These are phyloP conservation scores for Hymenochirus boettgeri DNA, from an alignment of 2,113 vertebrate species.

Conservation along the genomic window DNA sequence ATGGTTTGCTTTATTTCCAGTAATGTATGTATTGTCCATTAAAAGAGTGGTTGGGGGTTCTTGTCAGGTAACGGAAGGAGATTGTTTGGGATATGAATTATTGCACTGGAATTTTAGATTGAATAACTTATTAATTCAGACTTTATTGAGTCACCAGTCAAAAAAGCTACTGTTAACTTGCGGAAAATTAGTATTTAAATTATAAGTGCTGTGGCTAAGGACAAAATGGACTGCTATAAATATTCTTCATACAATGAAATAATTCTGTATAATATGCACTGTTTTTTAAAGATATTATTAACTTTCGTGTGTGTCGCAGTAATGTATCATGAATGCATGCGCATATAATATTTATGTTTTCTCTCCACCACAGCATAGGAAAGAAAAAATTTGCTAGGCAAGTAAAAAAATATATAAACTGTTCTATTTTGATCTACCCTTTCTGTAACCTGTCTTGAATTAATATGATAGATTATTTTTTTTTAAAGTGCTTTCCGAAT, in stretches of 20 bases:
- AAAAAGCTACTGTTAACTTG: no score
- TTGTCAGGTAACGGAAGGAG: no score
- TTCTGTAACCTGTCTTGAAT: neutral
- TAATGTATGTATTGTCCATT: no score
- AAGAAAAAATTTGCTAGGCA: neutral
- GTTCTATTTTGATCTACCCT: conserved; percentile 11
- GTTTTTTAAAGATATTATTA: conserved; percentile 26
- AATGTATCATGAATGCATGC: conserved; percentile 29
- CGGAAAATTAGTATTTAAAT: no score
- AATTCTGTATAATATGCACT: conserved; percentile 35
- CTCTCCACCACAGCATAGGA: conserved; percentile 4
- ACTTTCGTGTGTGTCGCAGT: conserved; percentile 18
- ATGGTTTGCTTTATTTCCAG: no score
- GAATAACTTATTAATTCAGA: no score
- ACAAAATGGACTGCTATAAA: conserved; percentile 32
- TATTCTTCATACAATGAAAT: conserved; percentile 27
- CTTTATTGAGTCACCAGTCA: no score
- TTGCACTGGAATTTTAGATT: no score
- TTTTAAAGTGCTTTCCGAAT: neutral
- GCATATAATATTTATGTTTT: conserved; percentile 23
- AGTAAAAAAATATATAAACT: neutral
- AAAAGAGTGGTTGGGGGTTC: no score
- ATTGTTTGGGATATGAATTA: no score
- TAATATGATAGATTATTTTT: neutral
- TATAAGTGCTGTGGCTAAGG: conserved; percentile 23